Evolutionary conservation across 2,888 invertebrate species (phyloP).

Genomic region (Polydrusus cervinus): DNA sequence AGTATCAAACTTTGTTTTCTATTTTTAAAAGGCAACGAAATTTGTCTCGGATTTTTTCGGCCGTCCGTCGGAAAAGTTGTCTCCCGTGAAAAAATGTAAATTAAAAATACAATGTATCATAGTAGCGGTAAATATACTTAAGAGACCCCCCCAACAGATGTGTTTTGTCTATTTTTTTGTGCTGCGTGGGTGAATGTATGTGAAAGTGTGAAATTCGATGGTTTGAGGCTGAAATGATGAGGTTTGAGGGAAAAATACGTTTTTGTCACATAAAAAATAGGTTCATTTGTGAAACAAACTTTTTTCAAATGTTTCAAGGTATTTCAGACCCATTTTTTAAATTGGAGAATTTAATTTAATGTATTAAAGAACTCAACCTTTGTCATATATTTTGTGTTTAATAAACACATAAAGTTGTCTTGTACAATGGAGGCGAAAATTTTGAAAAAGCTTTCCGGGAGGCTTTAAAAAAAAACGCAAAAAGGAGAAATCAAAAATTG

Average conservation of each 20-base stretch:
- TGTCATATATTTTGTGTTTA: slow-evolving; percentile 3
- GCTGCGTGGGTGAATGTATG: slow-evolving; percentile 30
- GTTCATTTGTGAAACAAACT: no score
- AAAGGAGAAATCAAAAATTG: slow-evolving; percentile 28
- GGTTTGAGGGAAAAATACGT: not conserved
- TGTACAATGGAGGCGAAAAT: not conserved
- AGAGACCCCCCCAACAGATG: slow-evolving; percentile 44
- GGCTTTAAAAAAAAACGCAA: slow-evolving; percentile 1
- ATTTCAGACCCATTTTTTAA: no score
- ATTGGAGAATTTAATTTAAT: no score
- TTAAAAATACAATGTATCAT: slow-evolving; percentile 26
- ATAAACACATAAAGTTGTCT: slow-evolving; percentile 1
- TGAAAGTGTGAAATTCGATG: not conserved
- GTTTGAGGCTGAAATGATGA: slow-evolving; percentile 1
- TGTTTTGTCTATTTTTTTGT: slow-evolving; percentile 44
- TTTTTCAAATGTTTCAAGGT: no score
- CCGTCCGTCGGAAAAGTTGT: not conserved
- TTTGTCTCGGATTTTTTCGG: not conserved
- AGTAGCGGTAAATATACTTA: slow-evolving; percentile 54
- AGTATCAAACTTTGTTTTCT: slow-evolving; percentile 17
- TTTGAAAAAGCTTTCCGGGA: slow-evolving; percentile 14
- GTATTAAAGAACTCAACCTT: slow-evolving; percentile 2
- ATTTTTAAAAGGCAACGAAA: slow-evolving; percentile 6
- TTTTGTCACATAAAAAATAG: no score
- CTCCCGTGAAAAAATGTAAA: not conserved